Conservation (phyloP, 2,797 vertebrate species). For the Lepus townsendii region DNA sequence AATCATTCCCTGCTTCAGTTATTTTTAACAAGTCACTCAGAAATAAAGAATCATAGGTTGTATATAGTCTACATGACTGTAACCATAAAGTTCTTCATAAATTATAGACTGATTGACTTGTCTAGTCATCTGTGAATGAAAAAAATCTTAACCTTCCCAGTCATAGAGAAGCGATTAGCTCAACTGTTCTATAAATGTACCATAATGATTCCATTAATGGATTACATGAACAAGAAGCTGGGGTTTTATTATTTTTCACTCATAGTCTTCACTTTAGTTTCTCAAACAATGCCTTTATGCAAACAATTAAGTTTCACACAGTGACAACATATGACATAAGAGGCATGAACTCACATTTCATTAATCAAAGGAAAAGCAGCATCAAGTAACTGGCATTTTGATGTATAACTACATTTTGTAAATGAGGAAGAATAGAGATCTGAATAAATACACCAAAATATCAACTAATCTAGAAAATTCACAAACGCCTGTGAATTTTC, state of each 20-base stretch:
- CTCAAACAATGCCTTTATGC: not conserved
- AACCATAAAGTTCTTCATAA: slow-evolving; percentile 23
- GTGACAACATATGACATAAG: slow-evolving; percentile 3
- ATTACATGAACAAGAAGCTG: slow-evolving; percentile 21
- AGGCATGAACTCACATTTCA: not conserved
- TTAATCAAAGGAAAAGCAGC: slow-evolving; percentile 46
- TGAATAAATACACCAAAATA: not conserved
- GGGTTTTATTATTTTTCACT: not conserved
- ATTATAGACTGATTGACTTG: slow-evolving; percentile 37
- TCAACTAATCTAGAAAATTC: not conserved
- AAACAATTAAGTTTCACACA: not conserved
- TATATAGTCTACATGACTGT: not conserved
- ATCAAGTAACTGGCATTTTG: slow-evolving; percentile 37
- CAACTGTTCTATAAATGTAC: slow-evolving; percentile 8
- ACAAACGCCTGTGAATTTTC: not conserved
- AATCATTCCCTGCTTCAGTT: not conserved
- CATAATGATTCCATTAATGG: slow-evolving; percentile 31
- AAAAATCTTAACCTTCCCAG: slow-evolving; percentile 31
- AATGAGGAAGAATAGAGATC: not conserved
- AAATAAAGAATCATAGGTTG: slow-evolving; percentile 49
- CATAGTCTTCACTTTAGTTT: not conserved
- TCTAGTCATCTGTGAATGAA: slow-evolving; percentile 58
- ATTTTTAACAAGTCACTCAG: slow-evolving; percentile 39
- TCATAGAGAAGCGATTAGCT: slow-evolving; percentile 51
- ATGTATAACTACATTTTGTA: not conserved